Base-by-base conservation (phyloP, 64 coral and sea anemone species). In the Actinia tenebrosa region DNA sequence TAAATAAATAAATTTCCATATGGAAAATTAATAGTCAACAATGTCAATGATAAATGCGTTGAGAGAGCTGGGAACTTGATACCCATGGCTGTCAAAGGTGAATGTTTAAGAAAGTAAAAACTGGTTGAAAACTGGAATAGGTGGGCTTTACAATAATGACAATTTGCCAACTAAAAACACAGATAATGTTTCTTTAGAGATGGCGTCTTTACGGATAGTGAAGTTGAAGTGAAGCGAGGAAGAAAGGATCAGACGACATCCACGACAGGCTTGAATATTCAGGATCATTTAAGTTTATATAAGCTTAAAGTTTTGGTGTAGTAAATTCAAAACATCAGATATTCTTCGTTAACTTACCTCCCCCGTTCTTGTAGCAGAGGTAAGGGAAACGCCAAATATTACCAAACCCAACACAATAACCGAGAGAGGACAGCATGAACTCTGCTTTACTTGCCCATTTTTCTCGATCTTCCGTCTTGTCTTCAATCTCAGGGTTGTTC, bases 361-460 rank as follows among this genome's bases (percentile, higher is more conserved):
- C 87, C 19, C 87, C 87, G 44, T 89, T 89, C n/a, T 89, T 89
- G 52, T 89, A 79, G 78, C 87, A 89, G 22, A 89, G 69, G 30
- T 89, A 89, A 19, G 87, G 87, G 79, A 89, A 89, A 22, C 87
- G 37, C 87, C 87, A 89, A 14, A 89, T 44, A 63, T 89, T 89
- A 3, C 87, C 87, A 89, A 89, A 89, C 6, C 87, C 87, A 45
- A 89, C 87, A 19, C 71, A 89, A 25, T 60, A 89, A 11, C 87
- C 87, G 7, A 89, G 58, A 56, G 69, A 80, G 11, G 87, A 78
- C 0, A 89, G 69, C 16, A 89, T 80, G 14, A 80, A 89, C 19
- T 89, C 77, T 37, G 50, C 87, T 82, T 89, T 89, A 14, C 71
- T 60, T 15, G 52, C 78, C 87, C 87, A 89, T 7, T 53, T 88